phyloP scores from a whole-genome alignment of 2,888 invertebrate species.

The Fissipunctia ypsillon region DNA sequence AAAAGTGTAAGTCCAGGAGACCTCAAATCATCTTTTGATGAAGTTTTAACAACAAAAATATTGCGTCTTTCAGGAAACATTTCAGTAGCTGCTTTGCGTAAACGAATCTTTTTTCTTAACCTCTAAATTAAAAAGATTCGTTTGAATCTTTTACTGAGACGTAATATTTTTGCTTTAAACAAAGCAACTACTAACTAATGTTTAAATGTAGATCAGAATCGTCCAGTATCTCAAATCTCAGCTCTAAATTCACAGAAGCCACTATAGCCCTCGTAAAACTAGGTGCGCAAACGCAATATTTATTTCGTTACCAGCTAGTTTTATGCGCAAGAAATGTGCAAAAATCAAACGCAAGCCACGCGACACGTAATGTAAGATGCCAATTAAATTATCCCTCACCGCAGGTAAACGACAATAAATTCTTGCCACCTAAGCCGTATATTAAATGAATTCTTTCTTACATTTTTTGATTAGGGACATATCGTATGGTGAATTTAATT shows the following conservation, averaged over 20 bases:
- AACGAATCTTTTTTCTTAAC: no score
- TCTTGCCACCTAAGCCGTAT: constrained; percentile 33
- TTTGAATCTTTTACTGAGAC: no score
- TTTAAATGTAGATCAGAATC: neutral
- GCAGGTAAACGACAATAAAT: constrained; percentile 52
- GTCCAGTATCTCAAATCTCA: neutral
- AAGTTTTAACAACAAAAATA: no score
- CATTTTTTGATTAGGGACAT: constrained; percentile 2
- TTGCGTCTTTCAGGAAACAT: no score
- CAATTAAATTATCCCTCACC: constrained; percentile 59
- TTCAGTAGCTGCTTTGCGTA: no score
- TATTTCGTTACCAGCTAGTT: constrained; percentile 27
- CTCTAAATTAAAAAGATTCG: no score
- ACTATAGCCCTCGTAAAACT: constrained; percentile 22
- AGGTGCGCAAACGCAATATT: neutral
- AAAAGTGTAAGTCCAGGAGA: neutral
- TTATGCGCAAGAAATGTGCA: constrained; percentile 44
- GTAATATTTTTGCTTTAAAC: no score
- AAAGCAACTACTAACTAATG: neutral
- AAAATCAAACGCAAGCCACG: constrained; percentile 57
- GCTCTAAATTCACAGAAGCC: constrained; percentile 9
- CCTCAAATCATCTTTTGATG: no score
- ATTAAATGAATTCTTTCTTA: constrained; percentile 23
- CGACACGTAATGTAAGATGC: constrained; percentile 51
- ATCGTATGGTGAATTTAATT: constrained; percentile 6